Evolutionary conservation across 2,113 vertebrate genomes (phyloP), one percentile per base, ranked within the genome.

Genomic region (Prolemur simus): DNA sequence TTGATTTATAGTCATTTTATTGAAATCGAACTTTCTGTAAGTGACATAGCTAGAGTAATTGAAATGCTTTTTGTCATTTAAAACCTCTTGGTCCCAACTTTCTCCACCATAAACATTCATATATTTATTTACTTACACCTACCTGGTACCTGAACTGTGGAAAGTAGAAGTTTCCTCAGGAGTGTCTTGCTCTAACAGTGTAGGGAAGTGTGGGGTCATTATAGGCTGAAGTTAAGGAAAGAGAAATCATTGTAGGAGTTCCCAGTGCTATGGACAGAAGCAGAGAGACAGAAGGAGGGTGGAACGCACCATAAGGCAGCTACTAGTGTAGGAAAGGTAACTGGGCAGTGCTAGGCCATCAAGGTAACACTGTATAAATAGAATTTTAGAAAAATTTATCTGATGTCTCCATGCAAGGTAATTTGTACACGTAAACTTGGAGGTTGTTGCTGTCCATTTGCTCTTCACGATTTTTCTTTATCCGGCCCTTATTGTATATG

Each of bases 1-100:
- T 60, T 73, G 42, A 66, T 84, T 89, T 90, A 56, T 15, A 68
- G 54, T 68, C 21, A 54, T 84, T 92, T 81, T 54, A 71, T 83
- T 45, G 77, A 64, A 84, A 71, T 56, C 23, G 58, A 27, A 71
- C 63, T 84, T 91, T 49, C 47, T 34, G 20, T 88, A 74, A n/a
- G 13, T 87, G 34, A 60, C 76, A 0, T 15, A 83, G 39, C 52
- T 90, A 94, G 25, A 89, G 37, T 63, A 77, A 63, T 56, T 64
- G 5, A 52, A 7, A 39, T 76, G 12, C 13, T 69, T 87, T 87
- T 82, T 60, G n/a, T 42, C 90, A 39, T 88, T 69, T 78, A 54
- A 39, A 94, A 45, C 12, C 73, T 77, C 54, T 47, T 60, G 18
- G 52, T 56, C 45, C 17, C 10, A 68, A 2, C 32, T 47, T 54